Evolutionary conservation across 2,797 vertebrate species (phyloP), one percentile per base, ranked within the genome.

Genomic region (Sorex maritimensis): DNA sequence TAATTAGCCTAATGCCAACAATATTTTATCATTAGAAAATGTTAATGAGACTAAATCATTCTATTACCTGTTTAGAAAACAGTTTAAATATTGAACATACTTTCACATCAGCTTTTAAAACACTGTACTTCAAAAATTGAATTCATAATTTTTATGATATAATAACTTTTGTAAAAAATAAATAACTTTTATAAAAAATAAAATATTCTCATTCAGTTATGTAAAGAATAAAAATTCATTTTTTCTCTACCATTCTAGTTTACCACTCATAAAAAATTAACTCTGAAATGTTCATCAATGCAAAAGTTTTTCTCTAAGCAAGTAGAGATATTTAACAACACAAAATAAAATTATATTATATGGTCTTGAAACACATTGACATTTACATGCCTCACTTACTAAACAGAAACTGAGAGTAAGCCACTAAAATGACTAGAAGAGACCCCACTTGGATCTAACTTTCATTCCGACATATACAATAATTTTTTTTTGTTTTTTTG

Each of bases 111-210:
- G 26, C 15, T 21, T 61, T 61, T 61, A 61, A 61, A 61, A 61
- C 58, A 61, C 58, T 19, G 17, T 23, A 55, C 38, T 23, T 85
- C 55, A 38, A 79, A 90, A 83, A 75, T 24, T 38, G 61, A 52
- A 75, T 74, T 73, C 9, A 63, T 7, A 41, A 34, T 87, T 93
- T 89, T 81, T 77, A 67, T 44, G 44, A 6, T 34, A 61, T 63
- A 34, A 34, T 34, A 34, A 34, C 34, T 34, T 34, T 34, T 34
- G 2, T 34, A 34, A 34, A 34, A 34, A 34, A 34, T 34, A 74
- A 77, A n/a, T 71, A 65, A 34, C 55, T 63, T 78, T 90, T 73
- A 67, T 68, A 65, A 89, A 94, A 58, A 82, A 95, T 86, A 82
- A n/a, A 77, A n/a, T 1, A 9, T 6, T 81, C 10, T 11, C 61